These are phyloP conservation scores for Lithophane ornitopus DNA, from an alignment of 2,888 invertebrate genomes.

Conservation along the genomic window DNA sequence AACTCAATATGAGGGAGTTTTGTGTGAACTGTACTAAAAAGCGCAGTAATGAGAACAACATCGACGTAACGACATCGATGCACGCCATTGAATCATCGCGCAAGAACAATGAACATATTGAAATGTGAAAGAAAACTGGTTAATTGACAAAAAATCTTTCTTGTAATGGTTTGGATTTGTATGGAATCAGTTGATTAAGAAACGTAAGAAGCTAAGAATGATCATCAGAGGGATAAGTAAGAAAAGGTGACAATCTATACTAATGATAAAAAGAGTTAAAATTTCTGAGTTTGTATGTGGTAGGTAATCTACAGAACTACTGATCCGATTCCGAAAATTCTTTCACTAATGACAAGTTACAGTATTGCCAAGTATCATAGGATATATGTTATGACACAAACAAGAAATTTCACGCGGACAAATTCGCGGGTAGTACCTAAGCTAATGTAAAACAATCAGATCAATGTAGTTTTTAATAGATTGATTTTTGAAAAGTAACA, in stretches of 20 bases:
- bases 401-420: neutral
- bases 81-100: slow-evolving; percentile 68
- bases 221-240: neutral
- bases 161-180: slow-evolving; percentile 39
- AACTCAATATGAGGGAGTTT: slow-evolving; percentile 66
- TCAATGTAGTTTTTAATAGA: neutral
- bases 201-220: slow-evolving; percentile 1
- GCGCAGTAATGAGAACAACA: slow-evolving; percentile 66
- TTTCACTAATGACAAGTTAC: too few relatives aligned
- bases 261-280: neutral
- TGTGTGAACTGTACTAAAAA: slow-evolving; percentile 79
- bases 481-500: neutral
- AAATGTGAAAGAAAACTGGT: slow-evolving; percentile 63
- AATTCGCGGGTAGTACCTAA: neutral
- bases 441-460: neutral
- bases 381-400: too few relatives aligned
- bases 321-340: too few relatives aligned
- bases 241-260: neutral
- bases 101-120: slow-evolving; percentile 71
- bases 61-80: slow-evolving; percentile 60
- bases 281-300: neutral
- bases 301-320: too few relatives aligned
- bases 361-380: too few relatives aligned
- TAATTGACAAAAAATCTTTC: slow-evolving; percentile 64
- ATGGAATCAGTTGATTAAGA: slow-evolving; percentile 43